Evolutionary conservation across 2,888 invertebrate genomes (phyloP).

Genomic region (Ochlodes sylvanus): DNA sequence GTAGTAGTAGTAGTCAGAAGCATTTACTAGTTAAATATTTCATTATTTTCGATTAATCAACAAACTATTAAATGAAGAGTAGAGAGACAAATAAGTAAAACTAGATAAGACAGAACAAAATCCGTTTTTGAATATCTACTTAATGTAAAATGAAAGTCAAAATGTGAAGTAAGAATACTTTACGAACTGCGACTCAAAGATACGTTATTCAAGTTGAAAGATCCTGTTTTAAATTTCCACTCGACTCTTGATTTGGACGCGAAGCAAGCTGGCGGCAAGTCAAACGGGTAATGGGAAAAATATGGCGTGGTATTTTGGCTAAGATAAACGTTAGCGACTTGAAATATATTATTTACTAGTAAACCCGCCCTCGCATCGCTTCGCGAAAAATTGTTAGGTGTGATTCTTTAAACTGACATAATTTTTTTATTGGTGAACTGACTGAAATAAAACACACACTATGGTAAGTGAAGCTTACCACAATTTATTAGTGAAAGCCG

Average conservation of each 20-base stretch:
- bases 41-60: too few relatives aligned
- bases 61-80: too few relatives aligned
- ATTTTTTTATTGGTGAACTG: too few relatives aligned
- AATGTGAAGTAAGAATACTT: not conserved
- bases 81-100: too few relatives aligned
- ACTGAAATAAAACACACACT: too few relatives aligned
- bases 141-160: not conserved
- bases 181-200: conserved; percentile 2
- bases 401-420: too few relatives aligned
- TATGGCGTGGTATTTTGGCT: not conserved
- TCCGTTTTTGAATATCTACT: not conserved
- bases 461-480: too few relatives aligned
- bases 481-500: too few relatives aligned
- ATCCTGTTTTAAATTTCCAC: conserved; percentile 19
- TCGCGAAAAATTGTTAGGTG: too few relatives aligned
- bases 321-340: not conserved
- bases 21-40: too few relatives aligned
- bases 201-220: conserved; percentile 12
- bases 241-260: not conserved
- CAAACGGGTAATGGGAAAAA: conserved; percentile 7
- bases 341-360: not conserved
- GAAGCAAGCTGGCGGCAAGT: conserved; percentile 7
- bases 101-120: not conserved
- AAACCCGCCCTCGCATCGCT: too few relatives aligned
- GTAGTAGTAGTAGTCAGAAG: too few relatives aligned